Evolutionary conservation across 2,113 vertebrate species (phyloP), one percentile per base, ranked within the genome.

Genomic region (Lucifuga dentata): DNA sequence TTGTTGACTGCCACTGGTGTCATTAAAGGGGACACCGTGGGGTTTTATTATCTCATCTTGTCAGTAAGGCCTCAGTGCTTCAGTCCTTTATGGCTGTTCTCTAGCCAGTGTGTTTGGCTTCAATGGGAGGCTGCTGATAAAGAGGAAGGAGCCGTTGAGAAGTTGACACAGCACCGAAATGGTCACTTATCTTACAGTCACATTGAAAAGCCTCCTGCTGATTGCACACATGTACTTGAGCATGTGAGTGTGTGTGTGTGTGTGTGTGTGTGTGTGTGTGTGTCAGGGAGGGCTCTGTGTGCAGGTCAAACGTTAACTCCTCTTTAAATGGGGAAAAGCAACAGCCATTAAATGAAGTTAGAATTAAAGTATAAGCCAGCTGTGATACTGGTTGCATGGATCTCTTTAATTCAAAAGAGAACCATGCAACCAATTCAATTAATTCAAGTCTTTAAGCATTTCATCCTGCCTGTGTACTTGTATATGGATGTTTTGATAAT

Each of bases 21-120:
- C 68, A 51, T 86, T 81, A 68, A 84, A 80, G 80, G 35, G 49
- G 60, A 68, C 70, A 65, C 79, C 49, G 4, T 9, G 32, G 52
- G 72, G 59, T 62, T 82, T 88, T 86, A 76, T 85, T 73, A 88
- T 77, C 86, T 87, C 68, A 9, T 73, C 59, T 45, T 73, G 73
- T 83, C 67, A 19, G 64, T 68, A 17, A 13, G 33, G 46, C 11
- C 38, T 78, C 15, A n/a, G 16, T 24, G 73, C 67, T 36, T 2
- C 16, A 44, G 64, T 61, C 44, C 65, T 75, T 83, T 65, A 40
- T 16, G 23, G 56, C 11, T 3, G 7, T 46, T 68, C 43, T 63
- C n/a, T n/a, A n/a, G n/a, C n/a, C n/a, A n/a, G 52, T 68, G 69
- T 78, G 73, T 70, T 72, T 71, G 60, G 57, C 51, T 72, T 84